phyloP scores from a whole-genome alignment of 2,888 invertebrate species.

The Biston betularia region DNA sequence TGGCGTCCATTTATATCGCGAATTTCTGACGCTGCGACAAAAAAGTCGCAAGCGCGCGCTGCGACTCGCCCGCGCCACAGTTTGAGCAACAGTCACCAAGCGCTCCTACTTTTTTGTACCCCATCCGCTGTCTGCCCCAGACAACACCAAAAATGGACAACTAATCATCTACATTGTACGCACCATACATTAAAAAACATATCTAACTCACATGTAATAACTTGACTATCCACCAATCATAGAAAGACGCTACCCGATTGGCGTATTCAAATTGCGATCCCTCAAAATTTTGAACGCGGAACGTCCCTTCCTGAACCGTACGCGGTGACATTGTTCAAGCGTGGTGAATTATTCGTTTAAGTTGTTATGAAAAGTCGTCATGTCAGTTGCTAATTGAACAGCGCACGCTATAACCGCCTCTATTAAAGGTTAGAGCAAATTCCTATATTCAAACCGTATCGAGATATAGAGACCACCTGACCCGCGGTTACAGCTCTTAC shows the following conservation, averaged over 20 bases:
- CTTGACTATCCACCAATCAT: slow-evolving; percentile 60
- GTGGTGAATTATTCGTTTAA: slow-evolving; percentile 63
- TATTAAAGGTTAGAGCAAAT: slow-evolving; percentile 71
- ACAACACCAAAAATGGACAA: slow-evolving; percentile 38
- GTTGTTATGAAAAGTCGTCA: slow-evolving; percentile 70
- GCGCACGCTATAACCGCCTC: slow-evolving; percentile 75
- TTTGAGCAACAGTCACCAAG: neutral
- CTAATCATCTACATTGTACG: slow-evolving; percentile 34
- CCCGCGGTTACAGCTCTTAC: slow-evolving; percentile 34
- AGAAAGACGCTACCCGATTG: slow-evolving; percentile 57
- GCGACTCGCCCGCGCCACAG: slow-evolving; percentile 53
- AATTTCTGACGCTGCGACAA: slow-evolving; percentile 68
- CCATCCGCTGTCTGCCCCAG: slow-evolving; percentile 19
- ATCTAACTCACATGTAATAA: slow-evolving; percentile 12
- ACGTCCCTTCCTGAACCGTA: slow-evolving; percentile 36
- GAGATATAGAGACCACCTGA: slow-evolving; percentile 40
- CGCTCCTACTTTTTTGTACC: slow-evolving; percentile 44
- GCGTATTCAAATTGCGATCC: slow-evolving; percentile 72
- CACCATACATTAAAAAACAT: neutral
- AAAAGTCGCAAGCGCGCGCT: slow-evolving; percentile 52
- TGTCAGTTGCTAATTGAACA: slow-evolving; percentile 79
- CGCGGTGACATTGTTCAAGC: slow-evolving; percentile 51
- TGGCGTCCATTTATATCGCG: slow-evolving; percentile 79
- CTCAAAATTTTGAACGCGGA: slow-evolving; percentile 47
- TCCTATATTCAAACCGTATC: slow-evolving; percentile 51